These are phyloP conservation scores for Grantiella picta DNA, from an alignment of 2,113 vertebrate genomes.

Conservation along the genomic window DNA sequence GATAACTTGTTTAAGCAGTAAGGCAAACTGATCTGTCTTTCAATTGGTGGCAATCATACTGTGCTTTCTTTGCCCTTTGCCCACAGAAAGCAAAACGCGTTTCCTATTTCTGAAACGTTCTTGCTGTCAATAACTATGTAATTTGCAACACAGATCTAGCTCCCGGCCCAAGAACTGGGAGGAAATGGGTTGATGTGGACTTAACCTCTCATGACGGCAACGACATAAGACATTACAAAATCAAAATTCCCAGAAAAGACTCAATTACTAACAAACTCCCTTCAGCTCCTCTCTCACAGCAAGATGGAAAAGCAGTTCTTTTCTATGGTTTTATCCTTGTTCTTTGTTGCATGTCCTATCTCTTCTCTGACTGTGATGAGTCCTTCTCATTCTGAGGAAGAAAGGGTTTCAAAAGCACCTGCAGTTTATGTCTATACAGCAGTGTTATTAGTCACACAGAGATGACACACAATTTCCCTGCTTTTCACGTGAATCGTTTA, in stretches of 20 bases:
- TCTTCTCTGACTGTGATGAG: background rate
- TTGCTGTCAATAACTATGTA: background rate
- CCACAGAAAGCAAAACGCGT: background rate
- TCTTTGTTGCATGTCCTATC: background rate
- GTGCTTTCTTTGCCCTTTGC: background rate
- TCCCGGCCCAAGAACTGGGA: background rate
- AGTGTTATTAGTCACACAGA: background rate
- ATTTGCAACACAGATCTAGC: background rate
- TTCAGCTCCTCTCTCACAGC: background rate
- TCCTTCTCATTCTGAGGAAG: background rate
- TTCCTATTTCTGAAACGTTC: background rate
- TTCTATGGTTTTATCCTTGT: background rate
- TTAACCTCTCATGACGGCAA: background rate
- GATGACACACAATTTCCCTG: background rate
- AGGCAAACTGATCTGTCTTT: background rate
- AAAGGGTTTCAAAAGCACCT: background rate
- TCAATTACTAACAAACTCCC: background rate
- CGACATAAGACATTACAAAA: background rate
- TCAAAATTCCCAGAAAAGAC: background rate
- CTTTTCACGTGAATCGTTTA: fast-evolving
- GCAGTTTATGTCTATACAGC: background rate
- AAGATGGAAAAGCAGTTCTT: background rate
- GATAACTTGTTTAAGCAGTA: background rate
- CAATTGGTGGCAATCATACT: background rate
- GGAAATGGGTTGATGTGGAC: background rate